phyloP scores from a whole-genome alignment of 2,797 vertebrate genomes.

The Poecilia velifera region DNA sequence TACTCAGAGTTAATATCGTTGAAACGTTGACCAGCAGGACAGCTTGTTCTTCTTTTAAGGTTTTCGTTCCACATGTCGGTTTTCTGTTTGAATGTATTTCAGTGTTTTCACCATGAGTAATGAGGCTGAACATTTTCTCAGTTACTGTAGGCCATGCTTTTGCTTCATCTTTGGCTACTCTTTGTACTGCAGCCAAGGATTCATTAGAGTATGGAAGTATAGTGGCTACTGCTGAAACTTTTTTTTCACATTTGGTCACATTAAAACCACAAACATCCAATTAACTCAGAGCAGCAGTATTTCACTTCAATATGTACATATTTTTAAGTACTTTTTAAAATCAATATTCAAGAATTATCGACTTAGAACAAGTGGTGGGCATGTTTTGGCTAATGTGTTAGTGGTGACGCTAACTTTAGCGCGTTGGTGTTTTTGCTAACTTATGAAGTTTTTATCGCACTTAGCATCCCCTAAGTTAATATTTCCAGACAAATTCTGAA shows the following conservation, averaged over 20 bases:
- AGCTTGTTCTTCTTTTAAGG: neutral
- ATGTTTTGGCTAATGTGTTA: too few species aligned
- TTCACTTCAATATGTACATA: too few species aligned
- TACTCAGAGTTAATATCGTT: neutral
- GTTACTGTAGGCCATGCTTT: neutral
- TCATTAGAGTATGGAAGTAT: neutral
- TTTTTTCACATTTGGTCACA: neutral
- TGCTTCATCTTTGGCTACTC: neutral
- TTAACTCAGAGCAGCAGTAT: neutral
- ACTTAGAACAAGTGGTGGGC: too few species aligned
- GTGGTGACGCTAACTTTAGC: too few species aligned
- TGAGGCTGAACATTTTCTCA: neutral
- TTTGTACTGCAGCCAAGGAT: neutral
- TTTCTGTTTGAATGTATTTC: neutral
- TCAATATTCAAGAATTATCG: too few species aligned
- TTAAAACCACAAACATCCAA: neutral
- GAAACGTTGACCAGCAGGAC: neutral
- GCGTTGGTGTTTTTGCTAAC: too few species aligned
- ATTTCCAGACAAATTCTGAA: too few species aligned
- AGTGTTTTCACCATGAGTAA: neutral
- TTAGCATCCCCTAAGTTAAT: too few species aligned
- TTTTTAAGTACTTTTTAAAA: too few species aligned
- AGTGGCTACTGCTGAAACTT: too few species aligned
- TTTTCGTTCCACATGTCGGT: neutral
- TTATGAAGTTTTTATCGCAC: too few species aligned